Base-by-base conservation (phyloP, 1,140 invertebrate genomes). In the Drosophila jambulina region DNA sequence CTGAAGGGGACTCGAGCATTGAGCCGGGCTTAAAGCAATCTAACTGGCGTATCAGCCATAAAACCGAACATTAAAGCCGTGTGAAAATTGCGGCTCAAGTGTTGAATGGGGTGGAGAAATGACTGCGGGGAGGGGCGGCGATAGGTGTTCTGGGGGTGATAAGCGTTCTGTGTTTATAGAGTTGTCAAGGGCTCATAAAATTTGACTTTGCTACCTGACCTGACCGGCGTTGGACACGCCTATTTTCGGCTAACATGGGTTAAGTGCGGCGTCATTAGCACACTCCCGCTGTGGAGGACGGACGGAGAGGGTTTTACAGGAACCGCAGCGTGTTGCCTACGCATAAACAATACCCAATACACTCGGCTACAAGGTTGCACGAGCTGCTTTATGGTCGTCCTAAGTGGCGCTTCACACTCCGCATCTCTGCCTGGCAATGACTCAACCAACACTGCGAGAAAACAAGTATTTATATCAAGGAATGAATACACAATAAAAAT, bases 171-270 rank as follows among this genome's bases (percentile, higher is more conserved):
- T 74, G 69, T 82, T 87, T 82, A 88, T 83, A 78, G 84, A 83
- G 80, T 80, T 80, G 76, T 87, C 83, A 87, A 87, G 84, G 69
- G 77, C 72, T 80, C 80, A 77, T 88, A 80, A 87, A 77, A 87
- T 62, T 80, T 70, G 60, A 78, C 77, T 46, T 58, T 63, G 58
- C 75, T 88, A 80, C 84, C 84, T 87, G 77, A 36, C 51, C 51
- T 34, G 25, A 19, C 9, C 36, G 29, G 27, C 56, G 58, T 62
- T 67, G 75, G 67, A 45, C 70, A 79, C 83, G 75, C 83, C 65
- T 45, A 58, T 69, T 86, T 76, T 84, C 46, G 59, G 65, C 17
- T 56, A 78, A 84, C 85, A 80, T 69, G 81, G 85, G 84, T 87
- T 75, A 88, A 87, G 77, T 77, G 63, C 56, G 71, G 43, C 48